These are phyloP conservation scores for Rhynchotus rufescens DNA, from an alignment of 2,797 vertebrate genomes.

Conservation along the genomic window DNA sequence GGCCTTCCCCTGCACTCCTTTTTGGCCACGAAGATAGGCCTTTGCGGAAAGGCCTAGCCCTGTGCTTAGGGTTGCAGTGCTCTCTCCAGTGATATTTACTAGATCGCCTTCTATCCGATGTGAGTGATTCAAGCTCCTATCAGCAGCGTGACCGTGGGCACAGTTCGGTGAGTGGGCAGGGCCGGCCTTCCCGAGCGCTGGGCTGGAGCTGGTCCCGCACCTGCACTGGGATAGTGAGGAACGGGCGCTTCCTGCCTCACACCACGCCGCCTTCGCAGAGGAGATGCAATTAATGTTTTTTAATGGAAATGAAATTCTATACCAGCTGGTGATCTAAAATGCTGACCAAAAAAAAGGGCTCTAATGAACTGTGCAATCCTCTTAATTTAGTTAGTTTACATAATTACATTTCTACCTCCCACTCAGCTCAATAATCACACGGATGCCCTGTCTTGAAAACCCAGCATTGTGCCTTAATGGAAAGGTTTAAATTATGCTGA, in stretches of 20 bases:
- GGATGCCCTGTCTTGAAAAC: slow-evolving; percentile 40
- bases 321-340: slow-evolving; percentile 71
- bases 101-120: background rate
- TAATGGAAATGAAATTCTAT: slow-evolving; percentile 58
- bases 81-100: background rate
- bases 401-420: slow-evolving; percentile 77
- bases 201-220: background rate
- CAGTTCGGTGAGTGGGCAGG: background rate
- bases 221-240: background rate
- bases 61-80: background rate
- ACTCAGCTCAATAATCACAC: slow-evolving; percentile 65
- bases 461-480: slow-evolving; percentile 39
- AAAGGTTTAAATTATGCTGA: slow-evolving; percentile 50
- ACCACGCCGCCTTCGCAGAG: slow-evolving; percentile 3
- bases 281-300: slow-evolving; percentile 50
- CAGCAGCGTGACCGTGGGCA: background rate
- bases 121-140: background rate
- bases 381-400: slow-evolving; percentile 74
- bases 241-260: background rate
- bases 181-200: background rate
- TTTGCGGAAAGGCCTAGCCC: background rate
- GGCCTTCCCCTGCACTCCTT: background rate
- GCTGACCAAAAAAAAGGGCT: slow-evolving; percentile 60
- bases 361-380: slow-evolving; percentile 70
- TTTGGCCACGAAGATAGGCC: background rate